Evolutionary conservation across 2,888 invertebrate species (phyloP).

Genomic region (Lithophane ornitopus): DNA sequence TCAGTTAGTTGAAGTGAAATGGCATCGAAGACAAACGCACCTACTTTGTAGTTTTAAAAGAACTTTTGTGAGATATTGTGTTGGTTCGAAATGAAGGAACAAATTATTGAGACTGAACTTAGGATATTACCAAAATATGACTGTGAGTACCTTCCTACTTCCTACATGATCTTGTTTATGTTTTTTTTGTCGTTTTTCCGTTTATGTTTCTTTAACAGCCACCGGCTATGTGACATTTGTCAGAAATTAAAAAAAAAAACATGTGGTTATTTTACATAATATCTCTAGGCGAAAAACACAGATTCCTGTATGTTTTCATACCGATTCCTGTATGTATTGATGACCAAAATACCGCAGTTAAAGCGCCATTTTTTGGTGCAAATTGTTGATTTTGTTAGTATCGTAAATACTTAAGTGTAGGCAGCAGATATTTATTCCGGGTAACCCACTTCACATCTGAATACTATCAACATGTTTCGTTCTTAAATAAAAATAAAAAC

Average conservation of each 20-base stretch:
- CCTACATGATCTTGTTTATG: neutral
- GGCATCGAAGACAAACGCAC: neutral
- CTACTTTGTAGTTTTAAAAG: neutral
- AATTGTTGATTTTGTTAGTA: neutral
- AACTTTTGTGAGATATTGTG: slow-evolving; percentile 5
- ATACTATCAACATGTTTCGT: slow-evolving; percentile 3
- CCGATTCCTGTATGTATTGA: neutral
- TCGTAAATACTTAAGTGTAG: no score
- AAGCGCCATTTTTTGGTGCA: neutral
- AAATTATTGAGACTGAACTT: slow-evolving; percentile 26
- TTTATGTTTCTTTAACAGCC: neutral
- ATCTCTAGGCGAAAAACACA: no score
- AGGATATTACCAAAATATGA: slow-evolving; percentile 33
- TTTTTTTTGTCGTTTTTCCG: neutral
- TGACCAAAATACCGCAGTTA: neutral
- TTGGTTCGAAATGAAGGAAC: slow-evolving; percentile 35
- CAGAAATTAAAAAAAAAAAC: neutral
- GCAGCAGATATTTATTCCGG: neutral
- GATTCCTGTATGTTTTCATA: no score
- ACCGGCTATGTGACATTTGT: neutral
- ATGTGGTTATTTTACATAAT: neutral
- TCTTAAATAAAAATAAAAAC: slow-evolving; percentile 20
- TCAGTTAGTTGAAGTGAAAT: slow-evolving; percentile 30
- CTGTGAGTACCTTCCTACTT: slow-evolving; percentile 13
- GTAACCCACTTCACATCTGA: neutral